Evolutionary conservation across 2,113 vertebrate species (phyloP).

Genomic region (Alectura lathami): DNA sequence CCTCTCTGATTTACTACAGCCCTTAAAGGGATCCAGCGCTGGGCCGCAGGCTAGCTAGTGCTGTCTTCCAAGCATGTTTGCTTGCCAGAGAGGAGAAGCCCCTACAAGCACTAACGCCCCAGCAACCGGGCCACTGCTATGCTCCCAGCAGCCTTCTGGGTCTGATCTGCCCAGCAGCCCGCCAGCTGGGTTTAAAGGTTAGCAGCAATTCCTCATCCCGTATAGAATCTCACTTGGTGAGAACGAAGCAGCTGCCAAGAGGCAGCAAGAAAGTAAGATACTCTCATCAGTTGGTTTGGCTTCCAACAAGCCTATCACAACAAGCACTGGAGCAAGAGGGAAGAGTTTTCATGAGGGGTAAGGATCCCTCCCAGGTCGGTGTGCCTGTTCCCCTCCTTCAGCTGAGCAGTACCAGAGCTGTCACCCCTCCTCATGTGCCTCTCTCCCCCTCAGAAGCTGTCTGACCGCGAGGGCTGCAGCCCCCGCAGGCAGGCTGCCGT

Average conservation of each 20-base stretch:
- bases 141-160: fast-evolving
- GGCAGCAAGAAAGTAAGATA: not conserved
- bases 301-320: not conserved
- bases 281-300: not conserved
- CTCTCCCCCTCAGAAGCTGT: not conserved
- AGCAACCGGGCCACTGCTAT: too few species aligned
- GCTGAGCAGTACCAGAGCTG: fast-evolving
- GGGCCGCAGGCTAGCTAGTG: not conserved
- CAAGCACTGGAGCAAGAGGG: not conserved
- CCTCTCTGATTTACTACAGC: not conserved
- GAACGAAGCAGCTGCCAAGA: not conserved
- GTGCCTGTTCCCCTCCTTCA: not conserved
- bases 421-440: not conserved
- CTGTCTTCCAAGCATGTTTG: not conserved
- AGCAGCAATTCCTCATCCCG: not conserved
- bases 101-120: not conserved
- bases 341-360: not conserved
- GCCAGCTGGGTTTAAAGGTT: not conserved
- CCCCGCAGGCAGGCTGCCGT: too few species aligned
- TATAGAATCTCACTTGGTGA: not conserved
- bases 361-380: not conserved
- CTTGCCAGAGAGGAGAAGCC: not conserved
- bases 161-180: too few species aligned
- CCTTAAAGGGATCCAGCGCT: not conserved
- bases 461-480: not conserved